Conservation (phyloP, 2,797 vertebrate genomes). For the Sebastes cheni region DNA sequence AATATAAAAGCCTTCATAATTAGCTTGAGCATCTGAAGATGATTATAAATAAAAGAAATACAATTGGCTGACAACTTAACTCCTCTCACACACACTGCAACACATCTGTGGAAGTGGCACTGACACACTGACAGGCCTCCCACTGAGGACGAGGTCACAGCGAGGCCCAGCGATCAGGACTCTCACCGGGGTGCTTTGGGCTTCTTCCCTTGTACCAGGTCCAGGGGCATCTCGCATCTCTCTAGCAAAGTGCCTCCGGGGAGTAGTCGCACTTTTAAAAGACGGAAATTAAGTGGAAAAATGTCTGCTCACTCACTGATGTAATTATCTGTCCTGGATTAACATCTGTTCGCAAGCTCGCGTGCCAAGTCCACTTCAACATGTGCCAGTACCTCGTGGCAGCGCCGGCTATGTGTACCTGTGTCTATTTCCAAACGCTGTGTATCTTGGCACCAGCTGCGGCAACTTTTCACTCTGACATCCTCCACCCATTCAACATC, state of each 20-base stretch:
- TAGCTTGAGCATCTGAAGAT: slow-evolving; percentile 30
- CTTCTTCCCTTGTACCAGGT: slow-evolving; percentile 69
- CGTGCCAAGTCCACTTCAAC: slow-evolving; percentile 82
- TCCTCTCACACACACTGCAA: slow-evolving; percentile 11
- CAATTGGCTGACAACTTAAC: slow-evolving; percentile 43
- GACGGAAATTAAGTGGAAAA: slow-evolving; percentile 86
- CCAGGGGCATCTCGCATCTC: slow-evolving; percentile 71
- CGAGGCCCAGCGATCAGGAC: slow-evolving; percentile 66
- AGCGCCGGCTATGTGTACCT: slow-evolving; percentile 77
- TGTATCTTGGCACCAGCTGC: slow-evolving; percentile 82
- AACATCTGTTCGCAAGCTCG: slow-evolving; percentile 83
- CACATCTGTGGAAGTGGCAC: slow-evolving; percentile 52
- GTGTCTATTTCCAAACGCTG: slow-evolving; percentile 79
- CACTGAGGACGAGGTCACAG: slow-evolving; percentile 63
- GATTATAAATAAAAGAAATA: slow-evolving; percentile 51
- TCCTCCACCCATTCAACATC: slow-evolving; percentile 83
- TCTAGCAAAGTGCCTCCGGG: slow-evolving; percentile 67
- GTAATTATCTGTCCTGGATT: slow-evolving; percentile 89
- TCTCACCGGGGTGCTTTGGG: slow-evolving; percentile 65
- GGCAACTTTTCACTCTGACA: slow-evolving; percentile 82
- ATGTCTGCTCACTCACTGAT: slow-evolving; percentile 86
- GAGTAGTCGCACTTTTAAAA: slow-evolving; percentile 85
- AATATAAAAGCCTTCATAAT: slow-evolving; percentile 35
- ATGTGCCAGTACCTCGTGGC: slow-evolving; percentile 78
- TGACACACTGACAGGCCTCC: slow-evolving; percentile 50